Evolutionary conservation across 2,888 invertebrate species (phyloP), one percentile per base, ranked within the genome.

Genomic region (Xiphydria camelus): DNA sequence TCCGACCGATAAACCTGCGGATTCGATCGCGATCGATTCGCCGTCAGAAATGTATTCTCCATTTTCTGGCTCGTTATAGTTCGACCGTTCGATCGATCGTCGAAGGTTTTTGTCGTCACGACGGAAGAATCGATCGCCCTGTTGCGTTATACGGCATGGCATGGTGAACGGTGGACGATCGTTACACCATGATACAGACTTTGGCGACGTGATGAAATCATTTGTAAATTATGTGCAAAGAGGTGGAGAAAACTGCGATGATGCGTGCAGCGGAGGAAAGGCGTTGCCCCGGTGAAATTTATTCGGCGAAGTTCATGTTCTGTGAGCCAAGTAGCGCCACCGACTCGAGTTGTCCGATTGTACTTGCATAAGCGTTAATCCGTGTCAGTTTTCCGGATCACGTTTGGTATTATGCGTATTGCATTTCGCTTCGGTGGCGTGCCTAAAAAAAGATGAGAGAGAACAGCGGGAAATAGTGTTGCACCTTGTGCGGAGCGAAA

Each of bases 311-410:
- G 12, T 29, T 29, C 29, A 29, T 9, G 29, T 12, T 2, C 12
- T 7, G 29, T 14, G 12, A 14, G 29, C 14, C 29, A 29, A 29
- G 29, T 29, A 10, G 29, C 29, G 12, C 29, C 5, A 7, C 12
- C 7, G 6, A n/a, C 2, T 6, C 34, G 4, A 33, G 4, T 9
- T 6, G 17, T 33, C 15, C 34, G 14, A 10, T 18, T 10, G 17
- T 15, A 18, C 34, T 33, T 33, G 34, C 34, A 17, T n/a, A 33
- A 33, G 34, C 15, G 34, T 18, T 33, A 7, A 33, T 33, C 34
- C 33, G 17, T 12, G 17, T 9, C 34, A 5, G 34, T 18, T 33
- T 33, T 33, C 34, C 18, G 34, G 18, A 10, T 18, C 1, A 15
- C 17, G 34, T n/a, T n/a, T n/a, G n/a, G n/a, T 10, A 33, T 33